Conservation (phyloP, 2,888 invertebrate species). For the Ochropacha duplaris region DNA sequence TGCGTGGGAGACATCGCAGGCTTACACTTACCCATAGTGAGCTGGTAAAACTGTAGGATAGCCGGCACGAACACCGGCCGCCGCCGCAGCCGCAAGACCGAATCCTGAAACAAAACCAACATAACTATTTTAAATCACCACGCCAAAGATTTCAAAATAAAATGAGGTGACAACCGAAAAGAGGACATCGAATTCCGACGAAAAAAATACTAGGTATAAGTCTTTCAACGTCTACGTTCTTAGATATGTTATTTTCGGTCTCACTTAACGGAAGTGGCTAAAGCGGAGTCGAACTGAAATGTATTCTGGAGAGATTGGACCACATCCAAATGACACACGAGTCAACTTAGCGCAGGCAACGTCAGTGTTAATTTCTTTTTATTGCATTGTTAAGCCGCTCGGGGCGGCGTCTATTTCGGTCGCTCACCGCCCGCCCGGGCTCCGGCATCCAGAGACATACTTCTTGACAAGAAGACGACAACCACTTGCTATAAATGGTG, state of each 20-base stretch:
- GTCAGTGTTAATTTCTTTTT: constrained; percentile 82
- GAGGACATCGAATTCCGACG: constrained; percentile 38
- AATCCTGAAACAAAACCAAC: constrained; percentile 65
- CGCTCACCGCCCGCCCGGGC: constrained; percentile 76
- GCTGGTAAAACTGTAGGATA: constrained; percentile 90
- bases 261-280: constrained; percentile 77
- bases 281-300: constrained; percentile 65
- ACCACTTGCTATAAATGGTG: constrained; percentile 76
- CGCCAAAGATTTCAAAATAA: constrained; percentile 21
- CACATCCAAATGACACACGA: constrained; percentile 79
- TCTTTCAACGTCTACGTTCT: constrained; percentile 58
- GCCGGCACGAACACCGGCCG: constrained; percentile 89
- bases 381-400: constrained; percentile 82
- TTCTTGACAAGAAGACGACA: constrained; percentile 77
- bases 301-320: constrained; percentile 71
- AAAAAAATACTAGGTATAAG: constrained; percentile 44
- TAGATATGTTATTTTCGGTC: constrained; percentile 63
- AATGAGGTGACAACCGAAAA: constrained; percentile 46
- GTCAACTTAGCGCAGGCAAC: constrained; percentile 78
- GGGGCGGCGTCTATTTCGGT: constrained; percentile 74
- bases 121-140: constrained; percentile 23
- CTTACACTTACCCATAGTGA: constrained; percentile 91
- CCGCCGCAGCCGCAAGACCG: constrained; percentile 76
- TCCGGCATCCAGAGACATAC: constrained; percentile 69
- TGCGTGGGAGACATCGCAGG: constrained; percentile 39